Conservation (phyloP, 2,797 vertebrate species). For the Erpetoichthys calabaricus region DNA sequence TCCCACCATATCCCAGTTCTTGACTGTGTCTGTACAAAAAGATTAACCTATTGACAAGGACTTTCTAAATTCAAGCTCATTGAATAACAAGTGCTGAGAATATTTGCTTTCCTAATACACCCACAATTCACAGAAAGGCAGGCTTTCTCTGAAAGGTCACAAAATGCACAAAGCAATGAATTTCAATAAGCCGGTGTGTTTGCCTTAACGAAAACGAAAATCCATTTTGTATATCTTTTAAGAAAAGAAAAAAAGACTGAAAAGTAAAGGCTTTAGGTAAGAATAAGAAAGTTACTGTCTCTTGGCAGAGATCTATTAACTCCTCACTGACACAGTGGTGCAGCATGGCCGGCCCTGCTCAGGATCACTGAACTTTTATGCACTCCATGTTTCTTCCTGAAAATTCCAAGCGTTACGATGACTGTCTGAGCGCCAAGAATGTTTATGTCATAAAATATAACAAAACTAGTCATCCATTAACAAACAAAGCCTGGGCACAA, state of each 20-base stretch:
- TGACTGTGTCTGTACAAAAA: conserved; percentile 35
- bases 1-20: conserved; percentile 20
- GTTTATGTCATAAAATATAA: no score
- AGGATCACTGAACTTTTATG: no score
- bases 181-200: conserved; percentile 35
- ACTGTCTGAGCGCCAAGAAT: no score
- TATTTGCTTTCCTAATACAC: conserved; percentile 58
- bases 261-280: not conserved
- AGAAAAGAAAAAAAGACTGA: not conserved
- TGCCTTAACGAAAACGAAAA: conserved; percentile 4
- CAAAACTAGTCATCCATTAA: no score
- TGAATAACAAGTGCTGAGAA: conserved; percentile 52
- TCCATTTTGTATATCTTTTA: not conserved
- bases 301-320: not conserved
- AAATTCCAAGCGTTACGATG: no score
- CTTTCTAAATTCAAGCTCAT: conserved; percentile 44
- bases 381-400: no score
- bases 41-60: conserved; percentile 63
- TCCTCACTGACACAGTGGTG: no score
- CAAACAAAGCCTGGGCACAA: no score
- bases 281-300: not conserved
- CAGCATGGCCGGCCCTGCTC: no score
- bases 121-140: conserved; percentile 46
- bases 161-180: conserved; percentile 37
- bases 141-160: conserved; percentile 51